Evolutionary conservation across 2,113 vertebrate species (phyloP), one percentile per base, ranked within the genome.

Genomic region (Limnothrissa miodon): DNA sequence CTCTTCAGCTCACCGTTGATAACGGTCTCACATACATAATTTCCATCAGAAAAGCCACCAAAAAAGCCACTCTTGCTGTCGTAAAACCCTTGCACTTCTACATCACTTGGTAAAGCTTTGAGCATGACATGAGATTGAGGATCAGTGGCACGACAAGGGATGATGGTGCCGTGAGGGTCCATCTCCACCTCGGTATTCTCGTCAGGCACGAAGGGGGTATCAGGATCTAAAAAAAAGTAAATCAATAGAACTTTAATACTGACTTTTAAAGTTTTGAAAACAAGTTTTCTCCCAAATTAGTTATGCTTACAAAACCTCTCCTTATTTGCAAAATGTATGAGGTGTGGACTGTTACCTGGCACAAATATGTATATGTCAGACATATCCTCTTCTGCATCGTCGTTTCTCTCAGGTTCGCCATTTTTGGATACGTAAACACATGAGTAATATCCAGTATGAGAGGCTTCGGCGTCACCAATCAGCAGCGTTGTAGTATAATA

Each of bases 71-170:
- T 91, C 78, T 91, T 96, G 91, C 83, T 94, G 84, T 98, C 93
- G 0, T 98, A 98, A 9, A 83, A 87, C 39, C 89, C 92, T 0
- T 66, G 2, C 0, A 97, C 86, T 80, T 92, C 88, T 74, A 92
- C 90, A 29, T 87, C 84, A 5, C 88, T 90, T 0, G 93, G 89
- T 15, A 92, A 88, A 56, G 92, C 95, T 53, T 78, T 90, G 81
- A 99, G 92, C 84, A 90, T 92, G 36, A 97, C 98, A 0, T 93
- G 85, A 21, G 93, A 92, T 7, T 87, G 1, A 0, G 96, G 96
- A 78, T 98, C 91, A 0, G 96, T 98, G 0, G 95, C 95, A 0
- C 96, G 96, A 79, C 98, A 99, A 4, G 97, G 95, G 81, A 99
- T 96, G 78, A 88, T 82, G 1, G 88, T 90, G 13, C 94, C 93